Base-by-base conservation (phyloP, 2,888 invertebrate species). In the Latheticus oryzae region DNA sequence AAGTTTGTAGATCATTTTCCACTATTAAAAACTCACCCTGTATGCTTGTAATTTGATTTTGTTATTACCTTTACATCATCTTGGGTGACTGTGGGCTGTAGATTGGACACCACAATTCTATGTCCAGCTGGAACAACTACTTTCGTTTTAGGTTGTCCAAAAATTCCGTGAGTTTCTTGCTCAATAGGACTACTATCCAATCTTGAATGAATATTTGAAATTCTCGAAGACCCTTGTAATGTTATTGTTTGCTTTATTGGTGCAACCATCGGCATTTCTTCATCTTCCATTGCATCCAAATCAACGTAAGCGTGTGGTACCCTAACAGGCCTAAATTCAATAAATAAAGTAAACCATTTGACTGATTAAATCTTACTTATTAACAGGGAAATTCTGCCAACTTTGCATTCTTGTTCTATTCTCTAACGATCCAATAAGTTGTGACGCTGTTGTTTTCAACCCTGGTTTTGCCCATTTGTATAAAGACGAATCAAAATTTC, bases 61-160 rank as follows among this genome's bases (percentile, higher is more conserved):
- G n/a, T n/a, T n/a, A n/a, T n/a, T 79, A 92, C 92, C 79, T 93
- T 87, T 65, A 97, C 93, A 76, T 97, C 96, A 69, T 92, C 91
- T 67, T 91, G 91, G 7, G 94, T 93, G 2, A 96, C 96, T 63
- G 89, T 87, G 13, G 84, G 83, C 70, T 94, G 90, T 61, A 97
- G 83, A 82, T 96, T 97, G 64, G 95, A 93, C 1, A 97, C 94
- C 47, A 94, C 87, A 73, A 96, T 92, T 70, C 94, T 84, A 76
- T 88, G 93, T 32, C 95, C 94, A 2, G 78, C 77, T 2, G 85
- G 79, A 2, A 79, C 69, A 64, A 81, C 70, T 52, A 78, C 77
- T 67, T 78, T 79, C 1, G 79, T 72, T 69, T 82, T 82, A 0
- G 79, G 70, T 5, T 73, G 68, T 9, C 71, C 63, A 17, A 75